Evolutionary conservation across 92 coral and sea anemone genomes (phyloP).

Genomic region (Bergia sp.): DNA sequence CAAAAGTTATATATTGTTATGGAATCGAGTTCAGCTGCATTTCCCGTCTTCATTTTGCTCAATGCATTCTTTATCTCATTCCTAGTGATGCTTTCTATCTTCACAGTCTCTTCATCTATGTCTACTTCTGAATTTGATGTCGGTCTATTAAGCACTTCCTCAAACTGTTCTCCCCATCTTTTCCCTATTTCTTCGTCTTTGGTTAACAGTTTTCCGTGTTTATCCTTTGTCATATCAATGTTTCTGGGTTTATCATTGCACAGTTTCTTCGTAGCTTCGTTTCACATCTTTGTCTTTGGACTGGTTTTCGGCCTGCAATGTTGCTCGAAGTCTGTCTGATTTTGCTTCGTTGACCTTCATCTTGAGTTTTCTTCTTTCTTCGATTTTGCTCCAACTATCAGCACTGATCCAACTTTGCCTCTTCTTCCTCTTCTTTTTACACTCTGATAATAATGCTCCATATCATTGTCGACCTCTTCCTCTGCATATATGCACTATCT

Average conservation of each 20-base stretch:
- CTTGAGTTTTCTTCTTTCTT: conserved; percentile 16
- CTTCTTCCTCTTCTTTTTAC: conserved; percentile 6
- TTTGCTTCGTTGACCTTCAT: conserved; percentile 19
- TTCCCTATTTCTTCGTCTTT: conserved; percentile 1
- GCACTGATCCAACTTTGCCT: conserved; percentile 17
- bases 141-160: background rate
- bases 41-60: conserved; percentile 9
- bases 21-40: conserved; percentile 12
- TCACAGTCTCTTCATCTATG: conserved; percentile 17
- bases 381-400: conserved; percentile 5
- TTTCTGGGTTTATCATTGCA: conserved; percentile 19
- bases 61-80: conserved; percentile 7
- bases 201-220: conserved; percentile 23
- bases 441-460: background rate
- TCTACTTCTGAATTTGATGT: conserved; percentile 13
- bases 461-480: background rate
- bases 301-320: conserved; percentile 18
- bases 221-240: conserved; percentile 21
- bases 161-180: conserved; percentile 6
- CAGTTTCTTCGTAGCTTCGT: conserved; percentile 17
- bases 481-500: no score
- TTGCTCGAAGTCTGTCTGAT: conserved; percentile 20
- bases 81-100: conserved; percentile 17
- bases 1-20: conserved; percentile 17
- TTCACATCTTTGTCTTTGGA: conserved; percentile 21